Base-by-base conservation (phyloP, 1,140 invertebrate genomes). In the Araneus ventricosus region DNA sequence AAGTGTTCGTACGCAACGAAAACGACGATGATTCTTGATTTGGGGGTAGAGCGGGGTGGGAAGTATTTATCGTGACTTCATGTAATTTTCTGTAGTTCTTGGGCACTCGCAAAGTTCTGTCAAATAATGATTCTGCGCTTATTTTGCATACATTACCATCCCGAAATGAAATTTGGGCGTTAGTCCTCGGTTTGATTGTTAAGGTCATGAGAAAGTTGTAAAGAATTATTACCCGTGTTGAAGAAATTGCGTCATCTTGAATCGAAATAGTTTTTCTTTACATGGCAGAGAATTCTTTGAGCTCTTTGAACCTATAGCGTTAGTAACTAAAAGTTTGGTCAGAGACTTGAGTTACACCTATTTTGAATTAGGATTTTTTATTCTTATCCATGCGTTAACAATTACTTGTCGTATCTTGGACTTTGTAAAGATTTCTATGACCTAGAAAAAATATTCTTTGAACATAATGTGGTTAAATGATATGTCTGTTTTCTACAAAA, bases 171-270 rank as follows among this genome's bases (percentile, higher is more conserved):
- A 75, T 75, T 75, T 75, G 67, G 67, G 67, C 67, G 67, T 75
- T 75, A 75, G 27, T 75, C 30, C 67, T 20, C 59, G 45, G 14
- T 75, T 75, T 75, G 67, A 75, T 75, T 75, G 67, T 75, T 75
- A 75, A 75, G 67, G 67, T 75, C 67, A 75, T 75, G 67, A 75
- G 67, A 75, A 75, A 75, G 67, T 75, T 75, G 67, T 75, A 34
- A 30, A 34, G 67, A 75, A 75, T n/a, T 75, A 75, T 75, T 75
- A 14, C 20, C 5, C 17, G 67, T 20, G 67, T 75, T 75, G 30
- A 75, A 75, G 67, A 34, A 34, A 75, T 75, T 75, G 30, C 67
- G 67, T 75, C 67, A 75, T 75, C 17, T 4, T 10, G n/a, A 75
- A 75, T 75, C 67, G 67, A 75, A 75, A 75, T 14, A 14, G 17